Conservation (phyloP, 2,113 vertebrate species). For the Sylvicapra grimmia region DNA sequence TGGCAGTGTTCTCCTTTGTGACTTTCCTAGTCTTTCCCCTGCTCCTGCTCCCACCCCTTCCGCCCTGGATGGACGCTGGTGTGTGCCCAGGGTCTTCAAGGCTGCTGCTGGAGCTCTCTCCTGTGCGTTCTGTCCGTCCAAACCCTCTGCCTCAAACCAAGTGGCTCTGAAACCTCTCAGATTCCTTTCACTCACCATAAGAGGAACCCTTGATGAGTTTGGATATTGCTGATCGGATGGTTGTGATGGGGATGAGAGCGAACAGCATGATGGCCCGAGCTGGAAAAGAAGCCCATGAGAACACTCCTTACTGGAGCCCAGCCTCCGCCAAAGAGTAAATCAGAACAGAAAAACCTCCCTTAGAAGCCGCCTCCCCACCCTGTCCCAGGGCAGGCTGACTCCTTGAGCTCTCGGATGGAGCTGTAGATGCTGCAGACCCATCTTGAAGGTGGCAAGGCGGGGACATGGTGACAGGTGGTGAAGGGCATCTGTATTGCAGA, state of each 20-base stretch:
- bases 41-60: background rate
- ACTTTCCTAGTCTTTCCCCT: background rate
- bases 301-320: background rate
- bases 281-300: constrained; percentile 71
- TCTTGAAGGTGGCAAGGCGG: background rate
- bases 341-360: background rate
- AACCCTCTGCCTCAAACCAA: background rate
- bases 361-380: background rate
- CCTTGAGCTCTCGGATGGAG: background rate
- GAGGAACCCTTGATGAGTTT: constrained; percentile 87
- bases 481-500: background rate
- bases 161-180: background rate
- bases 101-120: background rate
- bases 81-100: background rate
- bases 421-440: background rate
- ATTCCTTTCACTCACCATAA: constrained; percentile 84
- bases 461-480: background rate
- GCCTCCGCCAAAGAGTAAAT: background rate
- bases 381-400: background rate
- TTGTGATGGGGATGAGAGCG: constrained; percentile 92
- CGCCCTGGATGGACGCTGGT: background rate
- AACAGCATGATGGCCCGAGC: constrained; percentile 90
- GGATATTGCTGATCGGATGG: constrained; percentile 91
- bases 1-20: background rate
- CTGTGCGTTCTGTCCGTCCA: background rate